phyloP scores from a whole-genome alignment of 2,113 vertebrate genomes.

The Myotis lucifugus region DNA sequence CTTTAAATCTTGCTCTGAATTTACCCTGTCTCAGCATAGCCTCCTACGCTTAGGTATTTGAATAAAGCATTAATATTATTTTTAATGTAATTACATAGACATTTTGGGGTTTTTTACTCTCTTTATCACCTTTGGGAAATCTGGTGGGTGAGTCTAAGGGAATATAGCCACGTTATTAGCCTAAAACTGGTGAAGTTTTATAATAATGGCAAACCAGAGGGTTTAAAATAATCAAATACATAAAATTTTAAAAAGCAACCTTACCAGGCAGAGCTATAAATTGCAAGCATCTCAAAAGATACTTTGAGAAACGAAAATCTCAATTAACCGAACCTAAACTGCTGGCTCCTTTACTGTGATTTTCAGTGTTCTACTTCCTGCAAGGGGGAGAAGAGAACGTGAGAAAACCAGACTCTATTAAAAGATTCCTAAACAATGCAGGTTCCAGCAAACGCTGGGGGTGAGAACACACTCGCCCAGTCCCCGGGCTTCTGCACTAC shows the following conservation, averaged over 20 bases:
- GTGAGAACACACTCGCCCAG: not conserved
- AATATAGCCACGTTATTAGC: not conserved
- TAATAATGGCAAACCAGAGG: not conserved
- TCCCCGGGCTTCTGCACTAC: not conserved
- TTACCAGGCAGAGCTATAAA: not conserved
- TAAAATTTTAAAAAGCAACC: not conserved
- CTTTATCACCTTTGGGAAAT: constrained; percentile 23
- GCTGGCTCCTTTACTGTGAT: not conserved
- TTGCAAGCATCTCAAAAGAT: not conserved
- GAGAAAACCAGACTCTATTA: not conserved
- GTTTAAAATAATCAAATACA: not conserved
- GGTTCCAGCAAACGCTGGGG: not conserved
- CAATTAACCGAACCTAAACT: not conserved
- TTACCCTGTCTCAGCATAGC: not conserved
- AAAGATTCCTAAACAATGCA: not conserved
- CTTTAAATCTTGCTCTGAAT: not conserved
- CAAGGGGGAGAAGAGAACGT: not conserved
- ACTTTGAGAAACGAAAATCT: not conserved
- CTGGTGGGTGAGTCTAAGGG: not conserved
- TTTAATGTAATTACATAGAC: not conserved
- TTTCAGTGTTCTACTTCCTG: not conserved
- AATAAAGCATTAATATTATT: not conserved
- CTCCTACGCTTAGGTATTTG: not conserved
- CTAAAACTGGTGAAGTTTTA: constrained; percentile 1
- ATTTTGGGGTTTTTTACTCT: not conserved